A percentile compares a stretch with the other conserved stretches of the same genome.
These are phyloP conservation scores for Cladopsammia gracilis DNA, from an alignment of 64 coral and sea anemone genomes.

Conservation along the genomic window DNA sequence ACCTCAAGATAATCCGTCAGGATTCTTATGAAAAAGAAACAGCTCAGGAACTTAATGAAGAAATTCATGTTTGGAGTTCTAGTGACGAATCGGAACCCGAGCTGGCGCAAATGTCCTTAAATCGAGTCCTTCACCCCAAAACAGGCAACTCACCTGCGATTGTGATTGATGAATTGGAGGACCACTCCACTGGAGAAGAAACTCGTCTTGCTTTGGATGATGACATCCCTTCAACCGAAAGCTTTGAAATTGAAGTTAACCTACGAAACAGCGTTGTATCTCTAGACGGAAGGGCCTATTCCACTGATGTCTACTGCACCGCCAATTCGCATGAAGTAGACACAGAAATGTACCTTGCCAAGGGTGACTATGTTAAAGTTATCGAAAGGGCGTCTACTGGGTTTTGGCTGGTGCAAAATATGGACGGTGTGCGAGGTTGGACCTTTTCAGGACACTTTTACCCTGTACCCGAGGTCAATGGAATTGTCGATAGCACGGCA, in stretches of 20 bases:
- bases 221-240: constrained; percentile 9
- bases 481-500: not conserved
- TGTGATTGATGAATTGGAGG: constrained; percentile 5
- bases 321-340: constrained; percentile 16
- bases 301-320: not conserved
- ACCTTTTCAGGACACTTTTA: constrained; percentile 58
- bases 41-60: not conserved
- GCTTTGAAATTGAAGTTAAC: constrained; percentile 54
- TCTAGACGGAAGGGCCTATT: not conserved
- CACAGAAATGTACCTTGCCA: constrained; percentile 29
- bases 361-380: constrained; percentile 44
- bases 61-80: constrained; percentile 19
- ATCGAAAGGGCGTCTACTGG: constrained; percentile 45
- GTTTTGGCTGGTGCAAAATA: constrained; percentile 59
- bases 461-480: not conserved
- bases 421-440: constrained; percentile 60
- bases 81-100: constrained; percentile 36
- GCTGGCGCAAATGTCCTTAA: not conserved
- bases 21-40: not conserved
- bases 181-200: not conserved
- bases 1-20: constrained; percentile 10
- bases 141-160: not conserved
- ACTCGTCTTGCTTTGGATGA: not conserved
- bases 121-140: not conserved
- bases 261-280: not conserved